phyloP scores from a whole-genome alignment of 2,113 vertebrate species.

The Barbus barbus region DNA sequence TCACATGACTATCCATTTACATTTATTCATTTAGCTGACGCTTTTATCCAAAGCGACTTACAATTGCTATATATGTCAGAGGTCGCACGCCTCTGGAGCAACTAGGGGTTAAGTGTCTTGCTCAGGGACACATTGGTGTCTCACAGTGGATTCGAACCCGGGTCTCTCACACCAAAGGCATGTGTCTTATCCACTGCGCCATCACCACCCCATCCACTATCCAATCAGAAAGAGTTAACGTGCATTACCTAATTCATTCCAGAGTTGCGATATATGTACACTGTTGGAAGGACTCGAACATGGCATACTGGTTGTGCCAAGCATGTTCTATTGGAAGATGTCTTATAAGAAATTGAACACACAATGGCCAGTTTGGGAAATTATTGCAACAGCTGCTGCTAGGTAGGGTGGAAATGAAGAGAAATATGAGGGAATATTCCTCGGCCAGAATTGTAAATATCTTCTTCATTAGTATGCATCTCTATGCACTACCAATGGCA shows the following conservation, averaged over 20 bases:
- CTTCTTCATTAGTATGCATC: constrained; percentile 10
- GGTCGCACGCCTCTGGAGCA: no score
- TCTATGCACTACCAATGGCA: background rate
- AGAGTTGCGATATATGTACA: background rate
- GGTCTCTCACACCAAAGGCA: no score
- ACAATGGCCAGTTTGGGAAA: constrained; percentile 44
- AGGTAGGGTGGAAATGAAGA: background rate
- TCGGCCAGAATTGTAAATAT: constrained; percentile 11
- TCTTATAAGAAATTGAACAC: constrained; percentile 33
- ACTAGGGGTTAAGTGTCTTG: no score
- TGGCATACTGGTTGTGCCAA: background rate
- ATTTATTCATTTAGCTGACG: no score
- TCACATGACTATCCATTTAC: background rate
- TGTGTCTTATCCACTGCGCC: no score
- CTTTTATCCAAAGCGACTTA: no score
- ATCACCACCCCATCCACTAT: no score
- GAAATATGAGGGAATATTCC: constrained; percentile 22
- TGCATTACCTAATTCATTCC: background rate
- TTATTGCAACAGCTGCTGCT: constrained; percentile 43
- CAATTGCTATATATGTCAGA: no score
- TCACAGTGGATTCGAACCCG: no score
- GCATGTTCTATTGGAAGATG: constrained; percentile 7
- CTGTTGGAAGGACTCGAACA: background rate
- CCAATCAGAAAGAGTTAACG: background rate
- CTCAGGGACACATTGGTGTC: no score